Percentiles rank a stretch among this genome's conserved stretches.
phyloP scores from a whole-genome alignment of 2,113 vertebrate species.

The Grammomys dolichurus region DNA sequence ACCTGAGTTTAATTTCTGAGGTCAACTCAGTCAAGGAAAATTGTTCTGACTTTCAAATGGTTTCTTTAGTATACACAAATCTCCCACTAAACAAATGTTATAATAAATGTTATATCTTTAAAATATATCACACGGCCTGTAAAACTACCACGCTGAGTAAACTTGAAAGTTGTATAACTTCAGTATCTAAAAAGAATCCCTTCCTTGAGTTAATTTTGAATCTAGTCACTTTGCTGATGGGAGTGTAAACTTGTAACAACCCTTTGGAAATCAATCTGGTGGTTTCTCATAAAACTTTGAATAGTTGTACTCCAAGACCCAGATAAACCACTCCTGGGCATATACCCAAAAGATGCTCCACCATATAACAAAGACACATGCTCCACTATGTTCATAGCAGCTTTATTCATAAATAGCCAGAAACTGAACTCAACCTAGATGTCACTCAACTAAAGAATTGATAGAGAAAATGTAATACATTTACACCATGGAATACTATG shows the following conservation, averaged over 20 bases:
- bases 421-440: not conserved
- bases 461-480: too few species aligned
- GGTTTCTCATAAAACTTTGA: too few species aligned
- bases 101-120: not conserved
- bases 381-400: not conserved
- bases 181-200: not conserved
- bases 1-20: too few species aligned
- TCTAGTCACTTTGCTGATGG: too few species aligned
- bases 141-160: not conserved
- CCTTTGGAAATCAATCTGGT: too few species aligned
- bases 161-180: not conserved
- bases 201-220: too few species aligned
- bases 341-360: too few species aligned
- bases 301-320: too few species aligned
- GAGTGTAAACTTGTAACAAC: too few species aligned
- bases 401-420: not conserved
- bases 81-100: not conserved
- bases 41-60: not conserved
- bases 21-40: not conserved
- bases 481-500: too few species aligned
- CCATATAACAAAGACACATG: not conserved
- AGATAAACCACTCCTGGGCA: too few species aligned
- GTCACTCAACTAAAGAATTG: too few species aligned
- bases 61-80: not conserved
- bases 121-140: not conserved